phyloP scores from a whole-genome alignment of 2,113 vertebrate genomes.

The Catharus minimus region DNA sequence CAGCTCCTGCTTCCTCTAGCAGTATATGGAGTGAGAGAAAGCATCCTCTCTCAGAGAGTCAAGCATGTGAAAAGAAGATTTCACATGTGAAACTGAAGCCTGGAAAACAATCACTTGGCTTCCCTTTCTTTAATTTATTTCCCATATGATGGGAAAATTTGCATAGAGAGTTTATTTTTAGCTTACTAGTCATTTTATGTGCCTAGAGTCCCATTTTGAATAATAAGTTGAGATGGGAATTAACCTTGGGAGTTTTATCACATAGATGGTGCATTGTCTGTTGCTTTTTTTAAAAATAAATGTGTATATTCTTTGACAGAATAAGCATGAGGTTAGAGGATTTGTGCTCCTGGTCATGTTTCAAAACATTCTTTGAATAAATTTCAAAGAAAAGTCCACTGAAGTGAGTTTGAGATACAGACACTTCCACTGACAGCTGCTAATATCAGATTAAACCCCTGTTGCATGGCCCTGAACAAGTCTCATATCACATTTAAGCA shows the following conservation, averaged over 20 bases:
- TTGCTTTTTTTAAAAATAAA: neutral
- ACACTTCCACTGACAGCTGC: neutral
- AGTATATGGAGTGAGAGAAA: neutral
- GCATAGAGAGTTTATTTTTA: constrained; percentile 14
- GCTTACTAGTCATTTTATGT: neutral
- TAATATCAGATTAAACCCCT: neutral
- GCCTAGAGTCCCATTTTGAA: neutral
- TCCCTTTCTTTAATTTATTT: constrained; percentile 30
- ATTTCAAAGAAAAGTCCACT: neutral
- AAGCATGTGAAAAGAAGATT: constrained; percentile 56
- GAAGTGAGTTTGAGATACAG: neutral
- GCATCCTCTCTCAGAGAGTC: neutral
- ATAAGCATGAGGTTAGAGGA: neutral
- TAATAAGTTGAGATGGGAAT: neutral
- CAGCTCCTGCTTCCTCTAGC: constrained; percentile 22
- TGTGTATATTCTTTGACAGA: neutral
- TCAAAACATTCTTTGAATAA: neutral
- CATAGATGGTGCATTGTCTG: neutral
- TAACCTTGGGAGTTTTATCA: neutral
- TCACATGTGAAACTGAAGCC: constrained; percentile 39
- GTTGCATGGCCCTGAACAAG: neutral
- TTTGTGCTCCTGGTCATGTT: neutral
- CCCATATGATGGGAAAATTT: constrained; percentile 27
- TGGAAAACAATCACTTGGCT: constrained; percentile 50
- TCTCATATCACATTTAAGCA: neutral